Percentiles rank a stretch among this genome's conserved stretches.
Conservation (phyloP, 2,797 vertebrate genomes). For the Merluccius polli region DNA sequence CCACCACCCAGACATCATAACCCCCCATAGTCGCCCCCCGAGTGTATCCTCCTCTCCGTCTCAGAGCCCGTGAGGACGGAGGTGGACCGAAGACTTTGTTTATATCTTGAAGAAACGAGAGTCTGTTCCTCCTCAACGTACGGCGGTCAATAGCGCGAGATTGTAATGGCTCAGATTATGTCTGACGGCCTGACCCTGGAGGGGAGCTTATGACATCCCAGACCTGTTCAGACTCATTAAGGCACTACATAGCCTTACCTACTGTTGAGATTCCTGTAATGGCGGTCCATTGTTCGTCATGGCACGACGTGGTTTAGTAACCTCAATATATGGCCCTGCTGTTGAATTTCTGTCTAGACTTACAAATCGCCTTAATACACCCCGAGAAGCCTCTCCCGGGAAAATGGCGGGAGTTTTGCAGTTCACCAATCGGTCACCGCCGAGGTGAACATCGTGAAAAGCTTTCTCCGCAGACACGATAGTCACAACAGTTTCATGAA, state of each 20-base stretch:
- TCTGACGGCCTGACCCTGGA: conserved; percentile 30
- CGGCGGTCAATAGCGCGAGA: not conserved
- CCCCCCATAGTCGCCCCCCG: not conserved
- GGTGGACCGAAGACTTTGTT: no score
- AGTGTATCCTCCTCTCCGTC: not conserved
- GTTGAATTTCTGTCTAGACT: conserved; percentile 53
- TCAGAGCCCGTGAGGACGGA: not conserved
- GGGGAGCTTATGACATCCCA: not conserved
- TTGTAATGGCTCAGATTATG: not conserved
- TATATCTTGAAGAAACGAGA: no score
- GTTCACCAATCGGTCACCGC: no score
- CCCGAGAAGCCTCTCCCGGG: not conserved
- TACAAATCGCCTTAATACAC: conserved; percentile 42
- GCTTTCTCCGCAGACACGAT: no score
- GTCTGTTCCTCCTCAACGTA: conserved; percentile 23
- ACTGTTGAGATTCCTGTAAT: no score
- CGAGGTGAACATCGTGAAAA: no score
- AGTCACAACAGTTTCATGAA: no score
- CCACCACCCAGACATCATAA: conserved; percentile 18
- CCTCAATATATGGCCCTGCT: conserved; percentile 13
- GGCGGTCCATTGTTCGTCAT: no score
- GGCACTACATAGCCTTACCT: no score
- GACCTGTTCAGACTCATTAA: no score
- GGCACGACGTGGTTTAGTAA: not conserved
- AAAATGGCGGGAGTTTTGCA: no score